phyloP scores from a whole-genome alignment of 2,888 invertebrate genomes.

The Hanleya hanleyi region DNA sequence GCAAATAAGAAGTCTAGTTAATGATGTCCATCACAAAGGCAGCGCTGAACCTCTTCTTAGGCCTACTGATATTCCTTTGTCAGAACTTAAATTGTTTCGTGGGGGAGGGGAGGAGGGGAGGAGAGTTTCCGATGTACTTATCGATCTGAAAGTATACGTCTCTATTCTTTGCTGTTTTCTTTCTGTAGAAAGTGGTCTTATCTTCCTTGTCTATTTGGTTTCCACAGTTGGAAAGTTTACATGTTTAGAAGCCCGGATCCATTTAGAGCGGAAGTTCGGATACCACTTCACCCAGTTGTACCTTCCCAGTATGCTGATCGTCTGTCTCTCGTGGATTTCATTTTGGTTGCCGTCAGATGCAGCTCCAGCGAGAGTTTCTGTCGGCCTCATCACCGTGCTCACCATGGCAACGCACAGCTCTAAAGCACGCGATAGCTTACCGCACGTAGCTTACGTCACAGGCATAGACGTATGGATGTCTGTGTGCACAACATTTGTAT shows the following conservation, averaged over 20 bases:
- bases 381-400: constrained; percentile 35
- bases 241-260: constrained; percentile 17
- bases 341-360: constrained; percentile 30
- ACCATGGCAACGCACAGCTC: constrained; percentile 31
- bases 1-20: no score
- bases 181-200: no score
- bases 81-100: no score
- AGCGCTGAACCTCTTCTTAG: no score
- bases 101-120: no score
- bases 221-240: constrained; percentile 20
- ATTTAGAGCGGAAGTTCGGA: constrained; percentile 21
- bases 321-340: constrained; percentile 27
- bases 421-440: constrained; percentile 15
- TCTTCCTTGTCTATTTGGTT: no score
- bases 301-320: constrained; percentile 29
- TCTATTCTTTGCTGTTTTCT: no score
- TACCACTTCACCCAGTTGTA: constrained; percentile 28
- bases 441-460: constrained; percentile 25
- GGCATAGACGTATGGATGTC: constrained; percentile 13
- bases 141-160: no score
- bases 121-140: no score
- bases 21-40: no score
- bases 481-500: not conserved
- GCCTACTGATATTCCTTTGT: no score
- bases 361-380: constrained; percentile 27